Conservation (phyloP, 2,113 vertebrate genomes). For the Bambusicola thoracicus region DNA sequence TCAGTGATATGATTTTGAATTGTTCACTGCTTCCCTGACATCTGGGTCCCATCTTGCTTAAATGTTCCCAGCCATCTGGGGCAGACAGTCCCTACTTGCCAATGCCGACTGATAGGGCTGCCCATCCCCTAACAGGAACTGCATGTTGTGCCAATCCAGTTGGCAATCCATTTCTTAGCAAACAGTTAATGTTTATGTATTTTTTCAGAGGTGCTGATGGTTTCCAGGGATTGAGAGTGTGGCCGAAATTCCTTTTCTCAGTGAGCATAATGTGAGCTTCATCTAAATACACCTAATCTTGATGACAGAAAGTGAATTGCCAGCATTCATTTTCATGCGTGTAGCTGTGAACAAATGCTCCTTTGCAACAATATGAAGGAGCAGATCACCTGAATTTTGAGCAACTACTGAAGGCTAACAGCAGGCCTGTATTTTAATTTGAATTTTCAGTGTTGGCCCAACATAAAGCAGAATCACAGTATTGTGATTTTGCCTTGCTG, state of each 20-base stretch:
- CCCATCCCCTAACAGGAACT: not conserved
- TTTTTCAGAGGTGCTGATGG: not conserved
- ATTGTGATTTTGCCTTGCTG: not conserved
- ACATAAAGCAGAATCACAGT: not conserved
- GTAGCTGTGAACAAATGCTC: not conserved
- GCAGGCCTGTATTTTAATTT: not conserved
- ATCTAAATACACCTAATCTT: not conserved
- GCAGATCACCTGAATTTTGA: not conserved
- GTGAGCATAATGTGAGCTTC: not conserved
- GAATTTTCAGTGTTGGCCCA: not conserved
- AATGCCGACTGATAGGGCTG: not conserved
- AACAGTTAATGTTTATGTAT: not conserved
- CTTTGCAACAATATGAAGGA: not conserved
- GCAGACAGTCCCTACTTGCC: conserved; percentile 30
- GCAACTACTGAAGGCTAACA: not conserved
- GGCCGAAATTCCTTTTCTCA: not conserved
- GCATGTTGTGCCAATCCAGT: not conserved
- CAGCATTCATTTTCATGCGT: not conserved
- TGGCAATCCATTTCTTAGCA: conserved; percentile 5
- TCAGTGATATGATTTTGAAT: not conserved
- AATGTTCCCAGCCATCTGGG: conserved; percentile 52
- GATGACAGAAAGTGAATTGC: not conserved
- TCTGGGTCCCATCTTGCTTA: conserved; percentile 40
- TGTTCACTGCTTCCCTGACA: not conserved
- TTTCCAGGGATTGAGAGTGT: not conserved